Evolutionary conservation across 2,888 invertebrate species (phyloP), one percentile per base, ranked within the genome.

Genomic region (Ceraclea dissimilis): DNA sequence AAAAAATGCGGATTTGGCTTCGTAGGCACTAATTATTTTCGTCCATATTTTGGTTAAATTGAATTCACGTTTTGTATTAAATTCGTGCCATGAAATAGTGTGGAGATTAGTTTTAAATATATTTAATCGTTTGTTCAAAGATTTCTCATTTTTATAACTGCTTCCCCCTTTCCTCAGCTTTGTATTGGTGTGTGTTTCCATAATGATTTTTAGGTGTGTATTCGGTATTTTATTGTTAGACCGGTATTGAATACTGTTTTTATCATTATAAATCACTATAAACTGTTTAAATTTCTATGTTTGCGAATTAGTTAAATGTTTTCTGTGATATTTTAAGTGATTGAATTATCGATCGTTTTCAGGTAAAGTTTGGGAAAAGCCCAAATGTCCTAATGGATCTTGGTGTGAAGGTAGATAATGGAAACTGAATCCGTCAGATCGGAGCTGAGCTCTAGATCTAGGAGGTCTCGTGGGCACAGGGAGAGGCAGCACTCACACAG

Each of bases 371-470:
- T 47, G 18, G 53, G 50, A 34, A 54, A 57, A 49, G 43, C 31
- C 33, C 39, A 54, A 51, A 39, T 54, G 50, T 56, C 56, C 58
- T 52, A 19, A 60, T 60, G 60, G 60, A 60, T 20, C 56, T 19
- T 17, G 33, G 49, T 47, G 43, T 49, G 20, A 49, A 49, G 54
- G 54, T 52, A 46, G 57, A 72, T 76, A 71, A 93, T 93, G 92
- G 94, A 94, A 81, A 92, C 91, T 67, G 94, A 94, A 79, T 93
- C 93, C 66, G 87, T 94, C 67, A 86, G 93, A 70, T 94, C 94
- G 55, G 93, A 93, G 76, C 83, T 91, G 68, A 93, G 93, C 75
- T 86, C 90, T 69, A 85, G 90, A 68, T 86, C 86, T 52, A 78
- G 86, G 70, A 80, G 86, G 60, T 86, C 86, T 63, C 80, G 85